phyloP scores from a whole-genome alignment of 2,888 invertebrate species.

The Plutella xylostella region DNA sequence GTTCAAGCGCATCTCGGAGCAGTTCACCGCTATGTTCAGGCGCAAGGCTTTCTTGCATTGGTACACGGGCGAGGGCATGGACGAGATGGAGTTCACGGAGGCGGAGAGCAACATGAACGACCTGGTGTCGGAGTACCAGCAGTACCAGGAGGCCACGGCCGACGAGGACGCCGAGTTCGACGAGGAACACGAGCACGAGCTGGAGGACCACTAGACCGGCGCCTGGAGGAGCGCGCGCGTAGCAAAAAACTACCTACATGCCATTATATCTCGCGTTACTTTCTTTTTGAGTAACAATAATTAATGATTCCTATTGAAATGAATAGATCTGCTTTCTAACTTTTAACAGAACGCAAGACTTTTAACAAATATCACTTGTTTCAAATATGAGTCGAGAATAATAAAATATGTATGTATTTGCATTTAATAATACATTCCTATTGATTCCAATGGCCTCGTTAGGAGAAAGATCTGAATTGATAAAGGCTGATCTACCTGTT shows the following conservation, averaged over 20 bases:
- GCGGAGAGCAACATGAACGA: slow-evolving; percentile 97
- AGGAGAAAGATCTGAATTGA: slow-evolving; percentile 48
- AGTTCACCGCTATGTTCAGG: slow-evolving; percentile 96
- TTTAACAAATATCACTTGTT: slow-evolving; percentile 44
- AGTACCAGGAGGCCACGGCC: slow-evolving; percentile 91
- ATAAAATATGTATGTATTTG: too few species aligned
- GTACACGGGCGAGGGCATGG: slow-evolving; percentile 98
- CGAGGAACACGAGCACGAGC: slow-evolving; percentile 78
- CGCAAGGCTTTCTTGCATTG: slow-evolving; percentile 98
- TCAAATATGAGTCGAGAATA: slow-evolving; percentile 37
- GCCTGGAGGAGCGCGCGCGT: slow-evolving; percentile 16
- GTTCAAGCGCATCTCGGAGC: slow-evolving; percentile 92
- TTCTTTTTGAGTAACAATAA: slow-evolving; percentile 49
- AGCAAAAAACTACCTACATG: slow-evolving; percentile 39
- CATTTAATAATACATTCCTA: slow-evolving; percentile 47
- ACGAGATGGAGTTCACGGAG: slow-evolving; percentile 97
- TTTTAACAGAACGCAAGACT: slow-evolving; percentile 63
- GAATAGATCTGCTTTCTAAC: slow-evolving; percentile 61
- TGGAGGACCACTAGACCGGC: slow-evolving; percentile 72
- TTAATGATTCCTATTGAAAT: slow-evolving; percentile 58
- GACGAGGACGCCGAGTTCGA: slow-evolving; percentile 87
- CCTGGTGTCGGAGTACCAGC: slow-evolving; percentile 93
- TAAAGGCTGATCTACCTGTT: slow-evolving; percentile 53
- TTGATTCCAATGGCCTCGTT: slow-evolving; percentile 39
- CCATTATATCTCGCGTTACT: slow-evolving; percentile 59